Evolutionary conservation across 2,888 invertebrate species (phyloP).

Genomic region (Acronicta alni): DNA sequence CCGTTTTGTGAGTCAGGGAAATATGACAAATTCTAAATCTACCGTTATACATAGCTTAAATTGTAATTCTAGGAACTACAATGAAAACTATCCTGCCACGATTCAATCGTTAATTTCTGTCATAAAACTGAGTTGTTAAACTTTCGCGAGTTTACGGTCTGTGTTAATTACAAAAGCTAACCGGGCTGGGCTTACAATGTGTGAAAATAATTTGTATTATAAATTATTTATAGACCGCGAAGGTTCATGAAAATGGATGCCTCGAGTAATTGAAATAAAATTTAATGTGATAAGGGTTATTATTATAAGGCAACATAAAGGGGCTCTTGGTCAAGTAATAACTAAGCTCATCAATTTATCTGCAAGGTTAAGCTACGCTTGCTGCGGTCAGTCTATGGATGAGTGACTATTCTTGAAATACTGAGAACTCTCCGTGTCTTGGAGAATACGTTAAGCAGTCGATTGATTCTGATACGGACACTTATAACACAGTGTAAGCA

Average conservation of each 20-base stretch:
- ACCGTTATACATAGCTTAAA: slow-evolving; percentile 18
- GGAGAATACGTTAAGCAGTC: too few relatives aligned
- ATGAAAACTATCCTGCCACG: slow-evolving; percentile 60
- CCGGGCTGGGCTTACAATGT: slow-evolving; percentile 46
- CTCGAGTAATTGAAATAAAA: slow-evolving; percentile 28
- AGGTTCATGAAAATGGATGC: slow-evolving; percentile 18
- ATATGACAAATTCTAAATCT: background rate
- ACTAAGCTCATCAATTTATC: too few relatives aligned
- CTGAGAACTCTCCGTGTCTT: too few relatives aligned
- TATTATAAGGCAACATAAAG: background rate
- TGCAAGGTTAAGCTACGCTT: too few relatives aligned
- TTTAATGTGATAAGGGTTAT: slow-evolving; percentile 1
- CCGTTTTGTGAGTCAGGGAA: too few relatives aligned
- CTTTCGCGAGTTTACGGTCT: slow-evolving; percentile 47
- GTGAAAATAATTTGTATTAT: slow-evolving; percentile 39
- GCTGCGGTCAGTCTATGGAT: too few relatives aligned
- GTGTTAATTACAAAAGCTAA: slow-evolving; percentile 59
- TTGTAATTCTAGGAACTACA: slow-evolving; percentile 42
- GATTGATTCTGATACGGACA: too few relatives aligned
- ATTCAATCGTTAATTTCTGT: slow-evolving; percentile 66
- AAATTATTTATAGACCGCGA: slow-evolving; percentile 30
- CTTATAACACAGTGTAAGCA: too few relatives aligned
- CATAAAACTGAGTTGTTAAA: slow-evolving; percentile 62
- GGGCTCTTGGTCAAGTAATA: too few relatives aligned
- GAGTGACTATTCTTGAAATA: too few relatives aligned